phyloP scores from a whole-genome alignment of 1,140 invertebrate species.

The Halictus rubicundus region DNA sequence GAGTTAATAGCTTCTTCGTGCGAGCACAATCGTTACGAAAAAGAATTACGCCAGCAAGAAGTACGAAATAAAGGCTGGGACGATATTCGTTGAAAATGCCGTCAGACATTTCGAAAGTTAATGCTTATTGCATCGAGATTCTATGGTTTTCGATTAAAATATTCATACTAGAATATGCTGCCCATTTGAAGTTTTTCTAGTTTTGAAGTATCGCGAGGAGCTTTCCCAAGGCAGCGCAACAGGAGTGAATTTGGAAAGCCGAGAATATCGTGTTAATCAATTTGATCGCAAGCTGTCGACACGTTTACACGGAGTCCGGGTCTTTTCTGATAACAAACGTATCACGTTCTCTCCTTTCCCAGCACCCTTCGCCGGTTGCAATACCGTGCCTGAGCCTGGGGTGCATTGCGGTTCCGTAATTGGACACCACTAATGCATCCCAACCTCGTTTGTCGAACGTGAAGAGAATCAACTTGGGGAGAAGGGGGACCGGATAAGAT shows the following conservation, averaged over 20 bases:
- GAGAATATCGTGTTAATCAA: not conserved
- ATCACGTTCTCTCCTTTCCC: conserved; percentile 7
- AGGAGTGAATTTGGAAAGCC: too few relatives aligned
- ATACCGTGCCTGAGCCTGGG: conserved; percentile 38
- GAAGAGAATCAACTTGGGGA: conserved; percentile 57
- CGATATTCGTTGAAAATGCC: not conserved
- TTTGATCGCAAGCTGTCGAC: not conserved
- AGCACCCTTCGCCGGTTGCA: conserved; percentile 2
- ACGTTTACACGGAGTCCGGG: not conserved
- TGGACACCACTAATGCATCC: conserved; percentile 65
- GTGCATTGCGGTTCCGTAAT: conserved; percentile 51
- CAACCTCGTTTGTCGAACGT: conserved; percentile 58
- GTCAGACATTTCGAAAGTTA: not conserved
- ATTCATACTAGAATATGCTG: too few relatives aligned
- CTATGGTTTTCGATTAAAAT: too few relatives aligned
- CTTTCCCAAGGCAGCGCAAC: too few relatives aligned
- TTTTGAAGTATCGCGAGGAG: too few relatives aligned
- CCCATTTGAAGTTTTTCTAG: too few relatives aligned
- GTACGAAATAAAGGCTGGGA: not conserved
- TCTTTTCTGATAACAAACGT: not conserved
- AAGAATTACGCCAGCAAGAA: not conserved
- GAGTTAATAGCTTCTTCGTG: not conserved
- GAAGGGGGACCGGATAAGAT: not conserved
- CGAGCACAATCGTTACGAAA: conserved; percentile 1
- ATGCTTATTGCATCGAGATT: too few relatives aligned